Conservation (phyloP, 23 tunicate species). For the Halocynthia roretzi region DNA sequence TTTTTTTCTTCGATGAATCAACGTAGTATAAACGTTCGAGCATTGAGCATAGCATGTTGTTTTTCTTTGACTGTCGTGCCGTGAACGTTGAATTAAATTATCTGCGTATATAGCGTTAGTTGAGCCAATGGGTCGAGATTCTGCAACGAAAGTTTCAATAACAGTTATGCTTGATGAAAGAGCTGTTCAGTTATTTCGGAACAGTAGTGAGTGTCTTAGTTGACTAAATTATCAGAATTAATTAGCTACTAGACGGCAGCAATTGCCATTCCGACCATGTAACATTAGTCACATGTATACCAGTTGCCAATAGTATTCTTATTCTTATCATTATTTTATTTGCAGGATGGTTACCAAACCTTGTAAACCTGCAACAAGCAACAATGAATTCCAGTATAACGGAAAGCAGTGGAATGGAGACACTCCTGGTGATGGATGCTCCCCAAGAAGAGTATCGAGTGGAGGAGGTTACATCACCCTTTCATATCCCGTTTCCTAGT, state of each 20-base stretch:
- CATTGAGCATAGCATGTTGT: neutral
- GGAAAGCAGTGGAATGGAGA: slow-evolving; percentile 1
- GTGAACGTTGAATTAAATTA: neutral
- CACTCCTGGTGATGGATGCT: slow-evolving; percentile 9
- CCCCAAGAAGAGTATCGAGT: too few relatives aligned
- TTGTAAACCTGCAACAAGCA: slow-evolving; percentile 3
- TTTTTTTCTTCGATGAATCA: neutral
- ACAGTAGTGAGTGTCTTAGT: neutral
- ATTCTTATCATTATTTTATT: neutral
- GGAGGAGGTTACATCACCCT: too few relatives aligned
- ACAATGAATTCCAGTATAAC: neutral
- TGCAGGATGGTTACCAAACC: slow-evolving; percentile 24
- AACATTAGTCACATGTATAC: too few relatives aligned
- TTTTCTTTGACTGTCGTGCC: neutral
- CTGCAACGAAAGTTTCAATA: neutral
- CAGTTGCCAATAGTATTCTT: too few relatives aligned
- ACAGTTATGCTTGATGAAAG: slow-evolving; percentile 7
- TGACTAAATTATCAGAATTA: too few relatives aligned
- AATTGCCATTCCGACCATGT: too few relatives aligned
- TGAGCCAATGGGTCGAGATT: neutral
- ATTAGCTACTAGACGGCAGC: too few relatives aligned
- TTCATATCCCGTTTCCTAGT: too few relatives aligned
- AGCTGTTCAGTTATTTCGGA: slow-evolving; percentile 1
- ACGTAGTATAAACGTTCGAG: neutral
- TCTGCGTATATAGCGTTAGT: neutral